Percentiles rank a stretch among this genome's conserved stretches.
phyloP scores from a whole-genome alignment of 2,113 vertebrate genomes.

The Urocolius indicus region DNA sequence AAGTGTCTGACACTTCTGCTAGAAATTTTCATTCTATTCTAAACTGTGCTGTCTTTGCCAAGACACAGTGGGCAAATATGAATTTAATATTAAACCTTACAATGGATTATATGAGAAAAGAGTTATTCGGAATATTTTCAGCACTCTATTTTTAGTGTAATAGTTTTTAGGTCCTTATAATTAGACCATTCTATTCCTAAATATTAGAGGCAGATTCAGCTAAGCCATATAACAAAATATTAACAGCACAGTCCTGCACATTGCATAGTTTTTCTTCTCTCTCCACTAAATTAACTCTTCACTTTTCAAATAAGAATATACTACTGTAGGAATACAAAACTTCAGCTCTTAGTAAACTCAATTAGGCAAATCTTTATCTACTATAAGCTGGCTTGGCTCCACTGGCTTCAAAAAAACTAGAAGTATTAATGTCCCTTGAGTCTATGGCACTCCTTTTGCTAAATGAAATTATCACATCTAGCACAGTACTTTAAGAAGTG shows the following conservation, averaged over 20 bases:
- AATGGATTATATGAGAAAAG: not conserved
- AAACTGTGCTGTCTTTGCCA: not conserved
- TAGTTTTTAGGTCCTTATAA: not conserved
- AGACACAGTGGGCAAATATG: not conserved
- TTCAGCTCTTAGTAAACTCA: not conserved
- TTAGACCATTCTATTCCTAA: not conserved
- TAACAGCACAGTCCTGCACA: not conserved
- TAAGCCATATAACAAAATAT: not conserved
- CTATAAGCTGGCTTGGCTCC: not conserved
- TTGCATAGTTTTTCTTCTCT: not conserved
- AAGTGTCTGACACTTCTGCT: not conserved
- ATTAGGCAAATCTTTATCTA: not conserved
- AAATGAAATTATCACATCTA: not conserved
- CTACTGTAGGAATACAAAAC: not conserved
- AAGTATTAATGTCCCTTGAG: not conserved
- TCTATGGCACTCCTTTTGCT: not conserved
- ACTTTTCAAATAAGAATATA: not conserved
- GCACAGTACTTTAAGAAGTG: not conserved
- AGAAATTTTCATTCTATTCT: not conserved
- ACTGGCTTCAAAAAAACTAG: not conserved
- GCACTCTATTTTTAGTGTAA: not conserved
- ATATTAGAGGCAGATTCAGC: not conserved
- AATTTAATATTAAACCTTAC: not conserved
- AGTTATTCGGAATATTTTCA: not conserved
- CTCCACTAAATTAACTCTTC: not conserved